phyloP scores from a whole-genome alignment of 2,888 invertebrate species.

The Drosophila birchii region DNA sequence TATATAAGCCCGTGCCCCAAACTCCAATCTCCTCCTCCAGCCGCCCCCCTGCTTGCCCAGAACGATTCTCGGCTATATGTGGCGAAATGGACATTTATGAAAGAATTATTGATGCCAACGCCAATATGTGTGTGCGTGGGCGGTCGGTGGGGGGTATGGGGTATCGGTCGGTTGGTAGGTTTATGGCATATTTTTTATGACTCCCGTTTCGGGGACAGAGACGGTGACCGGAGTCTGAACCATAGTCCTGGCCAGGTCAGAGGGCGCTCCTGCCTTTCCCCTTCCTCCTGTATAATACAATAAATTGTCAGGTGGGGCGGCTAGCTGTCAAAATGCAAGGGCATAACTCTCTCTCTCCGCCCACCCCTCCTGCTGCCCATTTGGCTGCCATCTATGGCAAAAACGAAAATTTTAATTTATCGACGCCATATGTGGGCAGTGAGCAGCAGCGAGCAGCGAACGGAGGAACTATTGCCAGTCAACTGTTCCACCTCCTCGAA shows the following conservation, averaged over 20 bases:
- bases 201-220: constrained; percentile 38
- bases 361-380: neutral
- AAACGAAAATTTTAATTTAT: constrained; percentile 83
- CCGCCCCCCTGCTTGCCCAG: constrained; percentile 1
- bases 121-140: constrained; percentile 51
- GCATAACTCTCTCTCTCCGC: constrained; percentile 58
- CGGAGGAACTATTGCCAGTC: constrained; percentile 19
- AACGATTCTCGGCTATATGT: constrained; percentile 73
- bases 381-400: constrained; percentile 24
- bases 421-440: constrained; percentile 82
- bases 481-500: constrained; percentile 31
- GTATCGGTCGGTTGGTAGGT: constrained; percentile 36
- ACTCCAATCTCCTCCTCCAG: constrained; percentile 14
- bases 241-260: constrained; percentile 56
- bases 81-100: constrained; percentile 83
- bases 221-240: constrained; percentile 42
- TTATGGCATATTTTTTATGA: constrained; percentile 77
- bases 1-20: constrained; percentile 28
- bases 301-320: constrained; percentile 77
- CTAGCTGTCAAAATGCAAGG: constrained; percentile 74
- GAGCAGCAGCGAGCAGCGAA: constrained; percentile 58
- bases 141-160: neutral
- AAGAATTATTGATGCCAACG: constrained; percentile 81
- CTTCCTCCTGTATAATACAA: constrained; percentile 67
- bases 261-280: constrained; percentile 9